Percentiles rank a stretch among this genome's conserved stretches.
phyloP scores from a whole-genome alignment of 1,140 invertebrate species.

The Cydia splendana region DNA sequence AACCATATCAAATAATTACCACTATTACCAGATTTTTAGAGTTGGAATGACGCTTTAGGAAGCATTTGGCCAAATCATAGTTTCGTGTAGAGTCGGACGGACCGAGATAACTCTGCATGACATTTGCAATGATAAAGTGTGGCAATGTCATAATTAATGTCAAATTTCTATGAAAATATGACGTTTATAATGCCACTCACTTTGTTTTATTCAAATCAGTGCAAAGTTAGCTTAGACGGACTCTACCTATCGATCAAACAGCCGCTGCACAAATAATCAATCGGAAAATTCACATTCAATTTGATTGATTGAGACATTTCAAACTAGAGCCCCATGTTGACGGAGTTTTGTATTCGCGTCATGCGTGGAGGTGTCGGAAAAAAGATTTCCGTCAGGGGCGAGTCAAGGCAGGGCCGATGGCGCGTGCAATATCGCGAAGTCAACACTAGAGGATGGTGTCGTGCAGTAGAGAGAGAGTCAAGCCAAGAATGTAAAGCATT shows the following conservation, averaged over 20 bases:
- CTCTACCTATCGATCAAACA: not conserved
- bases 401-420: constrained; percentile 59
- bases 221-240: too few relatives aligned
- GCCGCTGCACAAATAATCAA: constrained; percentile 12
- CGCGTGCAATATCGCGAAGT: constrained; percentile 65
- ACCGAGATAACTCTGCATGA: not conserved
- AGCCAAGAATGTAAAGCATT: not conserved
- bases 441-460: constrained; percentile 49
- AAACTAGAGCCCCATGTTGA: constrained; percentile 37
- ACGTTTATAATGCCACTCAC: too few relatives aligned
- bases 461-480: constrained; percentile 38
- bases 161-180: too few relatives aligned
- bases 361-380: constrained; percentile 37
- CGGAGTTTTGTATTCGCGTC: constrained; percentile 49
- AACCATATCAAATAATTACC: too few relatives aligned
- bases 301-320: constrained; percentile 35
- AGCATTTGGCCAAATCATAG: too few relatives aligned
- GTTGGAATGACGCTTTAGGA: too few relatives aligned
- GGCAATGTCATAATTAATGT: too few relatives aligned
- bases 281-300: constrained; percentile 38
- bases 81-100: not conserved
- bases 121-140: too few relatives aligned
- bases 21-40: too few relatives aligned
- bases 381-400: constrained; percentile 28
- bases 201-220: too few relatives aligned